Evolutionary conservation across 2,113 vertebrate genomes (phyloP).

Genomic region (Lagopus leucura): DNA sequence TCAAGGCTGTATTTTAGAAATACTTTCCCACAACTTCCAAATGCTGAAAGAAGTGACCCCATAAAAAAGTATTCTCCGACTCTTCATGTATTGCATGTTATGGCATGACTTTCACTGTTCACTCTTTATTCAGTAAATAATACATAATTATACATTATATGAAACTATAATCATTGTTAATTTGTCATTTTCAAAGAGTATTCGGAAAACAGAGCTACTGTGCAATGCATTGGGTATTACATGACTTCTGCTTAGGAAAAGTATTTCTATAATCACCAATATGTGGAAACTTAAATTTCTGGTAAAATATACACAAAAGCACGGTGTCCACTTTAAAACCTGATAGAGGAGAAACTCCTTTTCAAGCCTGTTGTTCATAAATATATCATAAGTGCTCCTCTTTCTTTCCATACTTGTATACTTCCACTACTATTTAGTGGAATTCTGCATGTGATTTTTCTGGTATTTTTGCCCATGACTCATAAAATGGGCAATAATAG

Average conservation of each 20-base stretch:
- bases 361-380: neutral
- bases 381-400: neutral
- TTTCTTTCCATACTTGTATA: neutral
- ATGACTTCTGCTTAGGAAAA: neutral
- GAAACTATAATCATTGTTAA: constrained; percentile 23
- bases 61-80: neutral
- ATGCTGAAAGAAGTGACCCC: neutral
- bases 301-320: neutral
- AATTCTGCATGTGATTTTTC: neutral
- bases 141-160: constrained; percentile 25
- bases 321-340: neutral
- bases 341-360: neutral
- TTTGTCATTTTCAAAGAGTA: constrained; percentile 26
- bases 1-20: neutral
- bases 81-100: neutral
- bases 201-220: constrained; percentile 7
- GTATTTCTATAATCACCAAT: neutral
- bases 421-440: neutral
- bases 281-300: neutral
- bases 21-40: neutral
- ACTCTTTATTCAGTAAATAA: constrained; percentile 40
- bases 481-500: neutral
- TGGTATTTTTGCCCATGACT: neutral
- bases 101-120: constrained; percentile 31
- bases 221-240: neutral